These are phyloP conservation scores for Aurelia sp. DNA, from an alignment of 30 jellyfish, hydroid and myxozoan genomes.

Conservation along the genomic window DNA sequence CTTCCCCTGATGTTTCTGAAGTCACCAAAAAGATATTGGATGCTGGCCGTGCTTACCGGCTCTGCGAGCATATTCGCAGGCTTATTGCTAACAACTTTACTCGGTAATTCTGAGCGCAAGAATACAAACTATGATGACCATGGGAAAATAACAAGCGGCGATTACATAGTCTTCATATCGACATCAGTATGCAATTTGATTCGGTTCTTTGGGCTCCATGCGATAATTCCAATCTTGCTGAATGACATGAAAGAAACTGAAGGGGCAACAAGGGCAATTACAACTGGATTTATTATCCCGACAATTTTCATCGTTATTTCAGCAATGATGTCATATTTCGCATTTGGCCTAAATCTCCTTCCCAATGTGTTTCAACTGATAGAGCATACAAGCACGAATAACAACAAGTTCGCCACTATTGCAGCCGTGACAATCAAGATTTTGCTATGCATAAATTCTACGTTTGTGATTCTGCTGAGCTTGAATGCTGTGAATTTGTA, in stretches of 20 bases:
- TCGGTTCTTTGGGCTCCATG: slow-evolving; percentile 11
- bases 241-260: background rate
- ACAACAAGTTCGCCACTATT: background rate
- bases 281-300: background rate
- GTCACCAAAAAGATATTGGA: background rate
- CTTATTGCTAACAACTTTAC: background rate
- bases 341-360: background rate
- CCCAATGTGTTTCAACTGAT: background rate
- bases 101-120: slow-evolving; percentile 1
- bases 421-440: background rate
- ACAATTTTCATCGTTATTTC: slow-evolving; percentile 2
- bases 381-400: background rate
- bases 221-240: background rate
- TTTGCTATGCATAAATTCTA: background rate
- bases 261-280: background rate
- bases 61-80: slow-evolving; percentile 6
- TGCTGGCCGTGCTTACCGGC: background rate
- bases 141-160: background rate
- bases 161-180: slow-evolving; percentile 2
- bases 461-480: background rate
- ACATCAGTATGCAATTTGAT: background rate
- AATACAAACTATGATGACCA: background rate
- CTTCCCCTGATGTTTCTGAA: slow-evolving; percentile 1
- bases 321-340: slow-evolving; percentile 9
- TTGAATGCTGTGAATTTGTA: background rate